Percentiles rank a stretch among this genome's conserved stretches.
Conservation (phyloP, 2,888 invertebrate species). For the Julus scanicus region DNA sequence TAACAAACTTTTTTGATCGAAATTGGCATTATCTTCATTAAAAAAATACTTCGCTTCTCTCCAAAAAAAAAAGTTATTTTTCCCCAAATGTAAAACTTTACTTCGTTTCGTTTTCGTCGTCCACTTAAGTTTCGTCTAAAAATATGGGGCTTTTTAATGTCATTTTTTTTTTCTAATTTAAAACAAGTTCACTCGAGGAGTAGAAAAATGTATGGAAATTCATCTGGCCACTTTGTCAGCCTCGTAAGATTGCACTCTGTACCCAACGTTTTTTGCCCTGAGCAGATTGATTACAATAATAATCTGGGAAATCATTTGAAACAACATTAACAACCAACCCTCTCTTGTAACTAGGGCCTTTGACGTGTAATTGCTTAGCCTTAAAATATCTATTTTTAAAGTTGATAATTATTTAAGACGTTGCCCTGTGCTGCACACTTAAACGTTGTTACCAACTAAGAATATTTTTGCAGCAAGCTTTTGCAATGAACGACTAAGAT, state of each 20-base stretch:
- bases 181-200: background rate
- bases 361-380: background rate
- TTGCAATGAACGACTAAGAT: background rate
- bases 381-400: conserved; percentile 21
- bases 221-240: background rate
- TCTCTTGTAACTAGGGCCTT: conserved; percentile 39
- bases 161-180: background rate
- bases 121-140: background rate
- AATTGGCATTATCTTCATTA: no score
- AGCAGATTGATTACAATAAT: conserved; percentile 35
- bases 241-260: background rate
- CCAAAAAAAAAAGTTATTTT: no score
- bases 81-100: background rate
- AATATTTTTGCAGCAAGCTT: background rate
- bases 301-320: conserved; percentile 12
- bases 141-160: background rate
- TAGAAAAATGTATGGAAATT: background rate
- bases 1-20: no score
- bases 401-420: conserved; percentile 14
- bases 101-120: background rate
- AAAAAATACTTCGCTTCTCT: no score
- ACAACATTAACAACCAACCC: conserved; percentile 36
- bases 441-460: conserved; percentile 16
- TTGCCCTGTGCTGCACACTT: background rate
- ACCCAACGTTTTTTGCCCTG: conserved; percentile 37